phyloP scores from a whole-genome alignment of 92 coral and sea anemone genomes.

The Parazoanthus swiftii region DNA sequence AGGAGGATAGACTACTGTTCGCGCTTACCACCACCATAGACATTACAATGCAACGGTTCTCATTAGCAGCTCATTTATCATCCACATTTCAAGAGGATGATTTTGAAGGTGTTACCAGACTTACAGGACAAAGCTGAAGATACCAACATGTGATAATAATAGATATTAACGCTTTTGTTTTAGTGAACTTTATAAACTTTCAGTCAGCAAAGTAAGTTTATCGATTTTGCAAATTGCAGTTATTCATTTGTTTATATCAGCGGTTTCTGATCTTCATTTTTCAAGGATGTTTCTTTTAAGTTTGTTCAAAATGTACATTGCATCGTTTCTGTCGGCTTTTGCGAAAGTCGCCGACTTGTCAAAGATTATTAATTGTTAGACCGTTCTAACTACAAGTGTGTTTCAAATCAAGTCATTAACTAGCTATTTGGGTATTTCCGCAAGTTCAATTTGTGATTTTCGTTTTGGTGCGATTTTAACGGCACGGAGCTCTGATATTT shows the following conservation, averaged over 20 bases:
- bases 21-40: constrained; percentile 1
- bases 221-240: neutral
- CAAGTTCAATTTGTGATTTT: neutral
- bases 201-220: neutral
- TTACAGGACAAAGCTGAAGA: constrained; percentile 2
- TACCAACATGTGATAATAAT: constrained; percentile 3
- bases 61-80: constrained; percentile 45
- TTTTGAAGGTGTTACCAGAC: constrained; percentile 4
- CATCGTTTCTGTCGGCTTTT: constrained; percentile 26
- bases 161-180: neutral
- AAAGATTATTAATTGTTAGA: constrained; percentile 27
- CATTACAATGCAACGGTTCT: neutral
- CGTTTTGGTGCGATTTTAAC: neutral
- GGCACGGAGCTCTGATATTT: neutral
- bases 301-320: neutral
- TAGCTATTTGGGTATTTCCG: constrained; percentile 23
- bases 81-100: constrained; percentile 22
- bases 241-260: no score
- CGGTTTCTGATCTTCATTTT: neutral
- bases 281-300: neutral
- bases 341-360: constrained; percentile 29
- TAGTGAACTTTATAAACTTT: neutral
- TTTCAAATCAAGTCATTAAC: constrained; percentile 33
- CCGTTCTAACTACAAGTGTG: constrained; percentile 13
- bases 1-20: constrained; percentile 13